These are phyloP conservation scores for Pinctada fucata DNA, from an alignment of 2,888 invertebrate species.

Conservation along the genomic window DNA sequence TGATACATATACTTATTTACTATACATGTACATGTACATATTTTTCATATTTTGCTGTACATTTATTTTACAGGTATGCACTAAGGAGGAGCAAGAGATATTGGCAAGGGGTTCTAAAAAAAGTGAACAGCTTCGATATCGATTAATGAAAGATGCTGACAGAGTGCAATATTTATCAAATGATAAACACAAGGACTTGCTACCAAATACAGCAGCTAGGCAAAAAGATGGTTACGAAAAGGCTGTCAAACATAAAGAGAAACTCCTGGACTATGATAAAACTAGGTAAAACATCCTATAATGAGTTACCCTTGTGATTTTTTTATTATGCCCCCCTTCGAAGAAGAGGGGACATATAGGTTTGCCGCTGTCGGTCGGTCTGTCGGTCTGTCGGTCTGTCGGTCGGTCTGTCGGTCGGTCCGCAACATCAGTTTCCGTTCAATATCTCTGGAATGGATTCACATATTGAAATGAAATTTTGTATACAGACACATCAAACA, in stretches of 20 bases:
- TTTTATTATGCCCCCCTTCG: too few relatives aligned
- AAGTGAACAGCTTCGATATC: slow-evolving; percentile 82
- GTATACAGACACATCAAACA: too few relatives aligned
- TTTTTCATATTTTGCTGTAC: not conserved
- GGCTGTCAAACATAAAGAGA: slow-evolving; percentile 88
- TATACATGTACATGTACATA: too few relatives aligned
- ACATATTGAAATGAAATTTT: too few relatives aligned
- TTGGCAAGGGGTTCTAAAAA: slow-evolving; percentile 84
- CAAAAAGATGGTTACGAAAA: slow-evolving; percentile 81
- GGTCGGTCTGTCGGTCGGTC: too few relatives aligned
- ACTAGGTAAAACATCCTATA: slow-evolving; percentile 81
- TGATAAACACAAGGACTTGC: slow-evolving; percentile 39
- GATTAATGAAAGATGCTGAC: slow-evolving; percentile 79
- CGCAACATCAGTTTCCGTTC: too few relatives aligned
- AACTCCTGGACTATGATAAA: slow-evolving; percentile 89
- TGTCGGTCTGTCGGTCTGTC: too few relatives aligned
- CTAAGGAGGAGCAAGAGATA: slow-evolving; percentile 84
- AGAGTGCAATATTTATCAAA: slow-evolving; percentile 29
- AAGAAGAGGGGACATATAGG: too few relatives aligned
- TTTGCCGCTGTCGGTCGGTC: too few relatives aligned
- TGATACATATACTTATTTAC: too few relatives aligned
- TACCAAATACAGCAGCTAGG: slow-evolving; percentile 42
- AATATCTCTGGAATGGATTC: too few relatives aligned
- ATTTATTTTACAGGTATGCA: slow-evolving; percentile 81
- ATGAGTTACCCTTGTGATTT: not conserved